Percentiles rank a stretch among this genome's conserved stretches.
phyloP scores from a whole-genome alignment of 2,113 vertebrate species.

The Rhabdornis inornatus region DNA sequence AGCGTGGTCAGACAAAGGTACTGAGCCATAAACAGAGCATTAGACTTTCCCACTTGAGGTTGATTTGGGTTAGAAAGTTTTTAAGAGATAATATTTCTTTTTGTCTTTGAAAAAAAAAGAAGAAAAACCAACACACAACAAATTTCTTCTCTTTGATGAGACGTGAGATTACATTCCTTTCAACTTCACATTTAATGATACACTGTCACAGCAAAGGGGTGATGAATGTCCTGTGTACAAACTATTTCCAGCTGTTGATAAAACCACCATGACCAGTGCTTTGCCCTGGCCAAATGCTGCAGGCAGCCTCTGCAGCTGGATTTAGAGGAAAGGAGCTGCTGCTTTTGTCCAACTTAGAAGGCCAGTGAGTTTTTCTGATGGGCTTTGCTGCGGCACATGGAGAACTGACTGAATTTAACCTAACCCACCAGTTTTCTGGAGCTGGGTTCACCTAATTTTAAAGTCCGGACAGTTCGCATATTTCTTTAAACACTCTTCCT shows the following conservation, averaged over 20 bases:
- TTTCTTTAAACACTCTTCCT: neutral
- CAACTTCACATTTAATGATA: conserved; percentile 45
- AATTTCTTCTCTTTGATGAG: conserved; percentile 51
- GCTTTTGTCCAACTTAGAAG: neutral
- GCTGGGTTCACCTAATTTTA: neutral
- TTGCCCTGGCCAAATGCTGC: neutral
- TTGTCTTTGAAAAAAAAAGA: neutral
- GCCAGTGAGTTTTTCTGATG: neutral
- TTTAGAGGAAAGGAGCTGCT: neutral
- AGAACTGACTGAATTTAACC: neutral
- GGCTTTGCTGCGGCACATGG: neutral
- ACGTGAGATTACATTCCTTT: conserved; percentile 52
- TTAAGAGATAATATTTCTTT: neutral
- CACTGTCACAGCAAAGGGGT: neutral
- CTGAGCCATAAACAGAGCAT: neutral
- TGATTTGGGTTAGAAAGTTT: neutral
- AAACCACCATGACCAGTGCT: neutral
- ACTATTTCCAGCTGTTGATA: conserved; percentile 56
- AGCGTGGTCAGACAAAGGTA: neutral
- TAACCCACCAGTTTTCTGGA: neutral
- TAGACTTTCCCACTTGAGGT: neutral
- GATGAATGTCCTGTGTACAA: conserved; percentile 26
- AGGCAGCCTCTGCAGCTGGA: neutral
- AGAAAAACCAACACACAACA: neutral
- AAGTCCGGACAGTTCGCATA: neutral